A percentile compares a stretch with the other conserved stretches of the same genome.
phyloP scores from a whole-genome alignment of 2,113 vertebrate species.

The Corythaixoides concolor region DNA sequence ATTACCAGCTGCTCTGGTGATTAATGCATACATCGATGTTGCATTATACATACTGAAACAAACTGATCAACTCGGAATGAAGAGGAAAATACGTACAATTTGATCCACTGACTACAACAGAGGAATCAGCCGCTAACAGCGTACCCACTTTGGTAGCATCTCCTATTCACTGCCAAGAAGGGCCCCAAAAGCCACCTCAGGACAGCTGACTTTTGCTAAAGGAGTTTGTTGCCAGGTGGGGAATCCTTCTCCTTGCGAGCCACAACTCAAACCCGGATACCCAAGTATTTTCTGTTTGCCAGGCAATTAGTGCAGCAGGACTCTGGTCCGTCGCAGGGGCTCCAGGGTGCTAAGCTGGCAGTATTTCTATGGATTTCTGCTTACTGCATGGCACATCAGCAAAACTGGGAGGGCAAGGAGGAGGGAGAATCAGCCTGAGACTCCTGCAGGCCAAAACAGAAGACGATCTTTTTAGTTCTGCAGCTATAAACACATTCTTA shows the following conservation, averaged over 20 bases:
- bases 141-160: not conserved
- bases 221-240: not conserved
- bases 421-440: constrained; percentile 35
- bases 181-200: not conserved
- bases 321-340: not conserved
- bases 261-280: not conserved
- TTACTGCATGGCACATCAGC: constrained; percentile 33
- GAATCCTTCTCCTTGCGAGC: not conserved
- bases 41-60: not conserved
- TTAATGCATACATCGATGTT: not conserved
- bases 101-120: not conserved
- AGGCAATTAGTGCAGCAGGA: not conserved
- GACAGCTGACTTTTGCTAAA: not conserved
- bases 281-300: not conserved
- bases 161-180: not conserved
- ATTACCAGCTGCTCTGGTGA: constrained; percentile 32
- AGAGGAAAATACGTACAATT: not conserved
- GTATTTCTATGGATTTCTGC: not conserved
- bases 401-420: constrained; percentile 6
- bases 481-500: constrained; percentile 39
- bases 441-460: constrained; percentile 49
- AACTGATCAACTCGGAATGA: not conserved
- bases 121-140: not conserved
- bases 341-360: not conserved
- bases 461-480: constrained; percentile 53